These are phyloP conservation scores for Orthonyx spaldingii DNA, from an alignment of 2,113 vertebrate genomes.

Conservation along the genomic window DNA sequence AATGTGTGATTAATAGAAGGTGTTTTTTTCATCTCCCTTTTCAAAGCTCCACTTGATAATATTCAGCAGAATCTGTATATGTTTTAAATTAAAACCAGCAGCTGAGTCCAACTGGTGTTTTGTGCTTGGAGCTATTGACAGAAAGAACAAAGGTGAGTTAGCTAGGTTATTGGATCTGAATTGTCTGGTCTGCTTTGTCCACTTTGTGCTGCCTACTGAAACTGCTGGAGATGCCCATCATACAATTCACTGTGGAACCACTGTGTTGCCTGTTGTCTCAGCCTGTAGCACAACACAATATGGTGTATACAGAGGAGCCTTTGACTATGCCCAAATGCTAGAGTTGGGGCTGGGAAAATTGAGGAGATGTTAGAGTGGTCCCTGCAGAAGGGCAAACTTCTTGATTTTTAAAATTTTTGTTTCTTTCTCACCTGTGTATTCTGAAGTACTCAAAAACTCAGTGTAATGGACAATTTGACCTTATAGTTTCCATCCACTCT, in stretches of 20 bases:
- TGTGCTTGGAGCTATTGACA: not conserved
- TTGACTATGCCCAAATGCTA: not conserved
- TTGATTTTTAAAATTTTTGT: not conserved
- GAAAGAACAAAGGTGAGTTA: not conserved
- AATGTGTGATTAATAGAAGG: not conserved
- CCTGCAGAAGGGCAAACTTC: not conserved
- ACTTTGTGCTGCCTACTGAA: not conserved
- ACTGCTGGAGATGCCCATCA: not conserved
- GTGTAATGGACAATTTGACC: not conserved
- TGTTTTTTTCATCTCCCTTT: not conserved
- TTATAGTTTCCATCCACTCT: not conserved
- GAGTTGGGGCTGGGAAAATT: not conserved
- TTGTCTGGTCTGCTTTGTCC: not conserved
- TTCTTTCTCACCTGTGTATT: not conserved
- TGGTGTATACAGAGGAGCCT: not conserved
- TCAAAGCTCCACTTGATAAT: not conserved
- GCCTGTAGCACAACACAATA: not conserved
- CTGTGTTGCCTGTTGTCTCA: not conserved
- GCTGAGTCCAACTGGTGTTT: not conserved
- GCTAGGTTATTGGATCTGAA: not conserved
- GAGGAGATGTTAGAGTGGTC: not conserved
- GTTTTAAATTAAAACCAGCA: constrained; percentile 19
- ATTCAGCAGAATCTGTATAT: not conserved
- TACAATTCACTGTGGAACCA: not conserved
- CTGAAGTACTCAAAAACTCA: not conserved